Conservation (phyloP, 1,140 invertebrate genomes). For the Drosophila erecta region DNA sequence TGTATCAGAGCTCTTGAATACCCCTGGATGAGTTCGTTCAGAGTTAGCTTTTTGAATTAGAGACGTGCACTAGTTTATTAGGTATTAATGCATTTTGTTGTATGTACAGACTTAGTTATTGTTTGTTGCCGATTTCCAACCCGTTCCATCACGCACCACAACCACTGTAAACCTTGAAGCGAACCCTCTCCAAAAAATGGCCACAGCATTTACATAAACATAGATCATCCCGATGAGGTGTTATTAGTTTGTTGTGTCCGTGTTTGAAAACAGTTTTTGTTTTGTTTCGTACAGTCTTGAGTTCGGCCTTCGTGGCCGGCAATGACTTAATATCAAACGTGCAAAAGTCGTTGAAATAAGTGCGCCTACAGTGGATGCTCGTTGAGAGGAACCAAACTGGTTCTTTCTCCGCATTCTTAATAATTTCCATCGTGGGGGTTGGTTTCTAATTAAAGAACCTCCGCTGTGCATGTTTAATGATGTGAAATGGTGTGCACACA, state of each 20-base stretch:
- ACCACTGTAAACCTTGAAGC: conserved; percentile 61
- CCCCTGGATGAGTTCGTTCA: conserved; percentile 6
- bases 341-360: conserved; percentile 24
- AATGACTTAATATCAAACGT: conserved; percentile 48
- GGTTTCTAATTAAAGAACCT: conserved; percentile 38
- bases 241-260: conserved; percentile 13
- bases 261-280: background rate
- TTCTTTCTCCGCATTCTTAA: conserved; percentile 9
- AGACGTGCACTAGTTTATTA: conserved; percentile 70
- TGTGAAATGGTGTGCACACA: conserved; percentile 16
- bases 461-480: conserved; percentile 27
- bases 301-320: conserved; percentile 9
- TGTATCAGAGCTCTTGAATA: conserved; percentile 16
- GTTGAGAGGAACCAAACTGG: conserved; percentile 40
- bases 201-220: conserved; percentile 34
- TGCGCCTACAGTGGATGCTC: conserved; percentile 44
- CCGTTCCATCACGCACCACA: conserved; percentile 64
- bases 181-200: conserved; percentile 25
- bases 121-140: conserved; percentile 15
- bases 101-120: conserved; percentile 59
- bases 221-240: conserved; percentile 32
- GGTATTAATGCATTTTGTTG: conserved; percentile 21
- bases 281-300: conserved; percentile 32
- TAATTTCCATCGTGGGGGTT: conserved; percentile 23
- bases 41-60: conserved; percentile 55